Evolutionary conservation across 2,888 invertebrate genomes (phyloP), one percentile per base, ranked within the genome.

Genomic region (Drosophila borborema): DNA sequence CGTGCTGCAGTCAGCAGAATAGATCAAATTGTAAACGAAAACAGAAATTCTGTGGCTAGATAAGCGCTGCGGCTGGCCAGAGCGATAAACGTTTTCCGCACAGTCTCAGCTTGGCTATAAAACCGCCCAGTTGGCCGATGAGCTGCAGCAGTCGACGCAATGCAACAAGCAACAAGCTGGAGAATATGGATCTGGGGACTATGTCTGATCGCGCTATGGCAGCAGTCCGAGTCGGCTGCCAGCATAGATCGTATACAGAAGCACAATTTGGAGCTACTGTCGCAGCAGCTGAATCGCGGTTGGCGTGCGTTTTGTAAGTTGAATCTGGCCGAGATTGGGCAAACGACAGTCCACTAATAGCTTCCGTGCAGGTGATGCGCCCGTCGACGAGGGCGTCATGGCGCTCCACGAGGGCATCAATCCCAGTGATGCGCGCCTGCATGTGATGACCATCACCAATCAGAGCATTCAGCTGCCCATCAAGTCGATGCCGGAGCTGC

Each of bases 341-440:
- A 31, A 36, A n/a, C 6, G 28, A 28, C 9, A 14, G 23, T 46
- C 6, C 3, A 18, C 36, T 18, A 63, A 54, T 16, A 12, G 6
- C 18, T 49, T 45, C 40, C 18, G 23, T 16, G 6, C 45, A 92
- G 92, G 92, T 69, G 88, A 91, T 58, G 83, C 92, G 0, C 90
- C 91, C 0, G 91, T 92, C 2, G 91, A 92, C 49, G 92, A 92
- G 79, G 89, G 89, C 23, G 90, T 92, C 10, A 91, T 92, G 83
- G 71, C 90, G 1, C 72, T 92, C 12, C 91, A 82, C 49, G 83
- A 82, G 28, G 92, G 92, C 76, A 91, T 82, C 41, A 90, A 82
- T 80, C 92, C 92, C 63, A 91, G 92, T 55, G 92, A 92, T 65
- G 91, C 90, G 10, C 82, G 70, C 0, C 60, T 92, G 0, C 81